Evolutionary conservation across 2,888 invertebrate genomes (phyloP).

Genomic region (Druceiella hillmani): DNA sequence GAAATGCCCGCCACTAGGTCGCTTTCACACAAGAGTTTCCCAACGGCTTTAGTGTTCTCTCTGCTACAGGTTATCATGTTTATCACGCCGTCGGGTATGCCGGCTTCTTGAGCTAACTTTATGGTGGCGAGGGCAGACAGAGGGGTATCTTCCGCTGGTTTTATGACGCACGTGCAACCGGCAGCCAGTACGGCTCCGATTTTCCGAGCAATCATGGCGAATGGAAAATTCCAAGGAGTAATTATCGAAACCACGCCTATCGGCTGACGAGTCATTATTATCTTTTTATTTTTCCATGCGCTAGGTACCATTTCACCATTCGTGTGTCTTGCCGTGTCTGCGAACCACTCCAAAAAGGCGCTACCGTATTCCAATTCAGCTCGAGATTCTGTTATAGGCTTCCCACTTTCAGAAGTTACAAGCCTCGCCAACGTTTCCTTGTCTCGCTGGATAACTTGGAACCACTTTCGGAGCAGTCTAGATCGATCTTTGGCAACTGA

Average conservation of each 20-base stretch:
- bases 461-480: slow-evolving; percentile 68
- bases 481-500: slow-evolving; percentile 75
- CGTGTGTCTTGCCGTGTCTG: slow-evolving; percentile 87
- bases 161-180: slow-evolving; percentile 90
- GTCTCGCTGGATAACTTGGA: slow-evolving; percentile 66
- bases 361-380: slow-evolving; percentile 90
- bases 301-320: slow-evolving; percentile 75
- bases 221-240: slow-evolving; percentile 94
- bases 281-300: slow-evolving; percentile 66
- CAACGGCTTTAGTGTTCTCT: slow-evolving; percentile 71
- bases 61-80: slow-evolving; percentile 83
- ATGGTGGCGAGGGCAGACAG: slow-evolving; percentile 85
- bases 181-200: slow-evolving; percentile 91
- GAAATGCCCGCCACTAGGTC: slow-evolving; percentile 82
- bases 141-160: slow-evolving; percentile 97
- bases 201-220: slow-evolving; percentile 97
- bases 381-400: slow-evolving; percentile 79
- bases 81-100: slow-evolving; percentile 86
- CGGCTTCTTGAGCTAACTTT: slow-evolving; percentile 82
- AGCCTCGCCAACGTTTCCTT: slow-evolving; percentile 70
- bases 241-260: slow-evolving; percentile 93
- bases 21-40: slow-evolving; percentile 80
- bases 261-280: slow-evolving; percentile 76
- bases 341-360: slow-evolving; percentile 93
- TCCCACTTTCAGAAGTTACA: slow-evolving; percentile 83